Percentiles rank a stretch among this genome's conserved stretches.
These are phyloP conservation scores for Caranx ignobilis DNA, from an alignment of 2,113 vertebrate genomes.

Conservation along the genomic window DNA sequence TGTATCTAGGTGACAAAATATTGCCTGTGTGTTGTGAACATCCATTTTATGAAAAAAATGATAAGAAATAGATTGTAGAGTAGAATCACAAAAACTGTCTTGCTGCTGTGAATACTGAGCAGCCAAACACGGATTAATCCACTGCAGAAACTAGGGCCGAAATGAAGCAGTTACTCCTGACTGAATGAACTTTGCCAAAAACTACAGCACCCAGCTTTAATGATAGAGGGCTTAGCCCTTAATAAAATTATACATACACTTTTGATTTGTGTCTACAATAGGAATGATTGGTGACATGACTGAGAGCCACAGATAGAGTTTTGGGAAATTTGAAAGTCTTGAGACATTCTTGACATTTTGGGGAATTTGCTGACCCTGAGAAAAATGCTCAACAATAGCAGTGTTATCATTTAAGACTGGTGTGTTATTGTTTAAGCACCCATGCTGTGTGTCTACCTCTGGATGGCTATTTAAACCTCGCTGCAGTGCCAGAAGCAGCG, in stretches of 20 bases:
- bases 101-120: not conserved
- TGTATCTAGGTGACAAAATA: not conserved
- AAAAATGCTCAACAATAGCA: not conserved
- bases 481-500: constrained; percentile 1
- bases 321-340: not conserved
- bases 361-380: not conserved
- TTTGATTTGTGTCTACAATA: not conserved
- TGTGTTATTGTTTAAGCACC: not conserved
- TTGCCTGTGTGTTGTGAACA: not conserved
- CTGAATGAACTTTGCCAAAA: not conserved
- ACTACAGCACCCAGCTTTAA: not conserved
- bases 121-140: not conserved
- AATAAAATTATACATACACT: too few relatives aligned
- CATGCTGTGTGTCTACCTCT: not conserved
- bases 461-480: not conserved
- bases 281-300: not conserved
- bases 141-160: not conserved
- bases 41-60: not conserved
- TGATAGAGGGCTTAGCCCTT: not conserved
- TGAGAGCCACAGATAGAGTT: not conserved
- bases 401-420: not conserved
- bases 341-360: not conserved
- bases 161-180: not conserved
- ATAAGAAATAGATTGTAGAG: not conserved
- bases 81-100: too few relatives aligned